A percentile compares a stretch with the other conserved stretches of the same genome.
These are phyloP conservation scores for Quiscalus mexicanus DNA, from an alignment of 2,113 vertebrate genomes.

Conservation along the genomic window DNA sequence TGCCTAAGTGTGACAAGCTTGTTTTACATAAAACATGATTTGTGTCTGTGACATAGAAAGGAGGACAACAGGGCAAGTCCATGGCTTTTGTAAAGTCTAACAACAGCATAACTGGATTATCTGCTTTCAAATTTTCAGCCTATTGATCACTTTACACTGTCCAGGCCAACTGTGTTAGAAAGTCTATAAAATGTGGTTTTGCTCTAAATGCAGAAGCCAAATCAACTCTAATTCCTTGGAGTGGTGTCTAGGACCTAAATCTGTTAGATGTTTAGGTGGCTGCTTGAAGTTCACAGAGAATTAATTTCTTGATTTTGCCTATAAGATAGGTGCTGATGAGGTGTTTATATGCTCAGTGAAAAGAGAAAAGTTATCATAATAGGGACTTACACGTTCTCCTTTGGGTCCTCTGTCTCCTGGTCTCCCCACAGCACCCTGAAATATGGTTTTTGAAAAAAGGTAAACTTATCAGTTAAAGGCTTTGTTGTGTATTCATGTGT, in stretches of 20 bases:
- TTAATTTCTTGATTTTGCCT: background rate
- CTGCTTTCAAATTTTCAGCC: background rate
- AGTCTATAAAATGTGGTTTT: background rate
- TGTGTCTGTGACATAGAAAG: background rate
- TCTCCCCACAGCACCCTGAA: conserved; percentile 86
- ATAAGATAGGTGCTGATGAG: background rate
- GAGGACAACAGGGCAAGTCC: background rate
- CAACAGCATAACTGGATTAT: background rate
- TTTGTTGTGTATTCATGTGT: background rate
- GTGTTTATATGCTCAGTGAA: background rate
- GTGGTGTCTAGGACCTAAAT: background rate
- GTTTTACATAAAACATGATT: background rate
- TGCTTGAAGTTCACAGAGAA: background rate
- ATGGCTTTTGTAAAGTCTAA: background rate
- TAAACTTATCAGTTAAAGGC: background rate
- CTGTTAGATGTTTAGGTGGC: background rate
- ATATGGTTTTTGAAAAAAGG: conserved; percentile 29
- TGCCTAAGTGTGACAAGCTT: background rate
- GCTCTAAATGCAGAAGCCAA: background rate
- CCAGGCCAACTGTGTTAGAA: background rate
- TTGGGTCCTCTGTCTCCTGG: conserved; percentile 94
- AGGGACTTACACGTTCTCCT: conserved; percentile 90
- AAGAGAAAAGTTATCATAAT: background rate
- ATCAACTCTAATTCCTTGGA: background rate
- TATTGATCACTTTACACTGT: background rate